phyloP scores from a whole-genome alignment of 2,888 invertebrate species.

The Drosophila rubida region DNA sequence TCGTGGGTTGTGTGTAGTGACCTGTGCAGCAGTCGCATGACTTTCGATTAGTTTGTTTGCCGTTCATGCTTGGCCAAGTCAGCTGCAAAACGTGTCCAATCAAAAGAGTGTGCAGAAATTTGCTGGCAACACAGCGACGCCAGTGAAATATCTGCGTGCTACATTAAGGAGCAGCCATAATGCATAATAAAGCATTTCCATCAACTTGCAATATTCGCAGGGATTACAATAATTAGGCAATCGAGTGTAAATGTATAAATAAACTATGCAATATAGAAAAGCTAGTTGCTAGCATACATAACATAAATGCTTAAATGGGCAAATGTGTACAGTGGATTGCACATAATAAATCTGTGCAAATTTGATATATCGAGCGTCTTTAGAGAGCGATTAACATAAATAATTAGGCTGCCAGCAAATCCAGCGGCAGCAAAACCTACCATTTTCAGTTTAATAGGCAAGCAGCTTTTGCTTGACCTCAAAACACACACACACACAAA shows the following conservation, averaged over 20 bases:
- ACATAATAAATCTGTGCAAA: conserved; percentile 59
- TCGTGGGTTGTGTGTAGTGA: conserved; percentile 57
- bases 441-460: conserved; percentile 55
- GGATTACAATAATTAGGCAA: conserved; percentile 52
- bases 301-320: conserved; percentile 2
- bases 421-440: conserved; percentile 45
- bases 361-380: conserved; percentile 73
- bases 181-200: conserved; percentile 25
- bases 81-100: conserved; percentile 55
- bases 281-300: conserved; percentile 1
- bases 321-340: conserved; percentile 24
- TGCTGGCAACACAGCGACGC: neutral
- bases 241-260: conserved; percentile 42
- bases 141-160: neutral
- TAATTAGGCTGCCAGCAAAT: conserved; percentile 71
- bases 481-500: conserved; percentile 29
- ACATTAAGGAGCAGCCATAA: conserved; percentile 4
- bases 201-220: conserved; percentile 18
- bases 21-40: conserved; percentile 49
- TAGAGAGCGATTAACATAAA: conserved; percentile 80
- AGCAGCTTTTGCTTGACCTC: conserved; percentile 65
- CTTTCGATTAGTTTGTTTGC: conserved; percentile 69
- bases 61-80: conserved; percentile 33
- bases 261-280: conserved; percentile 1
- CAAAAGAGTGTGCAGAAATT: conserved; percentile 7